These are phyloP conservation scores for Chelon labrosus DNA, from an alignment of 2,797 vertebrate species.

Conservation along the genomic window DNA sequence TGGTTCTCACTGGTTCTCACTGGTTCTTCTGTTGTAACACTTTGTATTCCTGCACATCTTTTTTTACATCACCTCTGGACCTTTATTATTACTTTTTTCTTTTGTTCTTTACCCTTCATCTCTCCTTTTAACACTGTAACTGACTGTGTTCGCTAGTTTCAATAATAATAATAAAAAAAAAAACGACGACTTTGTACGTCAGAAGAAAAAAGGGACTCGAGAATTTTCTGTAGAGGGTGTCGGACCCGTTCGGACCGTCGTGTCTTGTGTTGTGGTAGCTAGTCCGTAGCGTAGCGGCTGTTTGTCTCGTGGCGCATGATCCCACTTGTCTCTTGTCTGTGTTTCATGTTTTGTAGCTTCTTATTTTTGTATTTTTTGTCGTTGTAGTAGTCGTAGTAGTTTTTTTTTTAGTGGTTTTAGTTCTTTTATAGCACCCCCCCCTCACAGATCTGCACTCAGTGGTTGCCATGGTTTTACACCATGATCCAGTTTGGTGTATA, in stretches of 20 bases:
- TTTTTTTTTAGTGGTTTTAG: slow-evolving; percentile 31
- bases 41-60: slow-evolving; percentile 66
- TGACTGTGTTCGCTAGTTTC: slow-evolving; percentile 89
- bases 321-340: slow-evolving; percentile 4
- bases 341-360: slow-evolving; percentile 10
- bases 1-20: slow-evolving; percentile 43
- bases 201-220: slow-evolving; percentile 77
- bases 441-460: slow-evolving; percentile 73
- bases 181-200: slow-evolving; percentile 83
- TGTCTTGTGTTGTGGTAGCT: slow-evolving; percentile 63
- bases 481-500: slow-evolving; percentile 73
- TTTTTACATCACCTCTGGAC: slow-evolving; percentile 46
- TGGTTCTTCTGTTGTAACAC: slow-evolving; percentile 49
- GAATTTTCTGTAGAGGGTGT: slow-evolving; percentile 63
- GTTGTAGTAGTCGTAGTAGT: slow-evolving; percentile 9
- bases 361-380: slow-evolving; percentile 16
- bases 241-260: neutral
- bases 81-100: slow-evolving; percentile 65
- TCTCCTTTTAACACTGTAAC: slow-evolving; percentile 86
- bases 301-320: slow-evolving; percentile 12
- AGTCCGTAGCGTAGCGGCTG: slow-evolving; percentile 44
- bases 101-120: slow-evolving; percentile 58
- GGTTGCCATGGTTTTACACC: slow-evolving; percentile 74
- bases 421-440: slow-evolving; percentile 61
- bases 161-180: slow-evolving; percentile 91